These are phyloP conservation scores for Lepidurus arcticus DNA, from an alignment of 1,140 invertebrate genomes.

Conservation along the genomic window DNA sequence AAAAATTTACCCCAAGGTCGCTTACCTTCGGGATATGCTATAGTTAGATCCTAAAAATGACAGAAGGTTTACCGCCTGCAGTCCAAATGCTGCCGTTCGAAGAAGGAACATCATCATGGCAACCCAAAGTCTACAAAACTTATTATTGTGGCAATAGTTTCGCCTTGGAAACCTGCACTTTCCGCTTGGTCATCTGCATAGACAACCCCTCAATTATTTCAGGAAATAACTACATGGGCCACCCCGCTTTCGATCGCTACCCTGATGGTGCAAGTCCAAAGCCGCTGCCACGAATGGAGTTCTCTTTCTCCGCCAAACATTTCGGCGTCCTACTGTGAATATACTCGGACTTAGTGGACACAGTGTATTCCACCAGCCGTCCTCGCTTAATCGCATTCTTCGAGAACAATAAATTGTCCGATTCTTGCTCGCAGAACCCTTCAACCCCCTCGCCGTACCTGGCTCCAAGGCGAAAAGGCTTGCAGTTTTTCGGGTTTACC, in stretches of 20 bases:
- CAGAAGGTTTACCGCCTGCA: not conserved
- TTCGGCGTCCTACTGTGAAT: not conserved
- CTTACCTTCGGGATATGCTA: too few relatives aligned
- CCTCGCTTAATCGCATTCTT: not conserved
- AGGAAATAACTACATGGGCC: not conserved
- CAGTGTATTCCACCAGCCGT: not conserved
- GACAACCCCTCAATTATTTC: constrained; percentile 3
- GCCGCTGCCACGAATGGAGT: not conserved
- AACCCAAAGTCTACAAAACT: not conserved
- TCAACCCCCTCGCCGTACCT: not conserved
- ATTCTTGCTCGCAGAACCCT: not conserved
- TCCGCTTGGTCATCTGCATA: not conserved
- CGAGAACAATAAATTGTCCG: not conserved
- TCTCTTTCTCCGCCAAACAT: not conserved
- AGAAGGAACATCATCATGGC: not conserved
- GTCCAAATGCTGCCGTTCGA: not conserved
- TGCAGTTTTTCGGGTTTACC: not conserved
- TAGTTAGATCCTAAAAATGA: not conserved
- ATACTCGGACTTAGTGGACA: not conserved
- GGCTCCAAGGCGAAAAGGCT: not conserved
- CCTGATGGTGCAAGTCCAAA: not conserved
- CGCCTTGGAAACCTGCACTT: not conserved
- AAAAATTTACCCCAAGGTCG: too few relatives aligned
- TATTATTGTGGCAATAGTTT: not conserved
- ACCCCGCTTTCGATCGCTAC: not conserved